Base-by-base conservation (phyloP, 2,113 vertebrate genomes). In the Thomomys bottae region DNA sequence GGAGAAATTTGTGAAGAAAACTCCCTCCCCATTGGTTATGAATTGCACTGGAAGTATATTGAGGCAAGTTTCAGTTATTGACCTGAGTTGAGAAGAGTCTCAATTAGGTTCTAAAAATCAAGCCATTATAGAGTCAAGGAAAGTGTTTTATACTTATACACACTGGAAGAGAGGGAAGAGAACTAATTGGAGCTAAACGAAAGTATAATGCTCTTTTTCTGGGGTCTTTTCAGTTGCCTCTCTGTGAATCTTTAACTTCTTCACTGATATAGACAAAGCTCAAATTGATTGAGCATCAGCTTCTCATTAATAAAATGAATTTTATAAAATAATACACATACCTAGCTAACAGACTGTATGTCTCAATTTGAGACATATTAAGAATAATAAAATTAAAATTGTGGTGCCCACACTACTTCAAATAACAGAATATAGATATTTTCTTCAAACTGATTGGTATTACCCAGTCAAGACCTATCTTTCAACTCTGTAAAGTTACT, bases 181-280 rank as follows among this genome's bases (percentile, higher is more conserved):
- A 40, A 87, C 88, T 77, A 84, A 84, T 57, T 93, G 45, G 68
- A n/a, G 63, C 80, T 89, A 90, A 79, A 82, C n/a, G 18, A 54
- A 15, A 15, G 49, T 54, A 54, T 54, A 28, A 54, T 77, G 34
- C 71, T 5, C 54, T 57, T n/a, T 71, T 59, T n/a, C 24, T 34
- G 23, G 15, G 15, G 10, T 76, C 24, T 80, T 92, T n/a, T 32
- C 73, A 32, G 11, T 45, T 30, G 54, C 40, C 38, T 71, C 11
- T 71, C 18, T 38, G 36, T 75, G 42, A 78, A 42, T 30, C 21
- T 85, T 63, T 77, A 66, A 86, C 32, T 70, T 75, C 28, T 26
- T 91, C 77, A 12, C 24, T 77, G 38, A 34, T 38, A 67, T 38
- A 80, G 8, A 57, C 9, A 23, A 76, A 49, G 17, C 49, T 87